Percentiles rank a stretch among this genome's conserved stretches.
These are phyloP conservation scores for Dendrolimus houi DNA, from an alignment of 2,888 invertebrate species.

Conservation along the genomic window DNA sequence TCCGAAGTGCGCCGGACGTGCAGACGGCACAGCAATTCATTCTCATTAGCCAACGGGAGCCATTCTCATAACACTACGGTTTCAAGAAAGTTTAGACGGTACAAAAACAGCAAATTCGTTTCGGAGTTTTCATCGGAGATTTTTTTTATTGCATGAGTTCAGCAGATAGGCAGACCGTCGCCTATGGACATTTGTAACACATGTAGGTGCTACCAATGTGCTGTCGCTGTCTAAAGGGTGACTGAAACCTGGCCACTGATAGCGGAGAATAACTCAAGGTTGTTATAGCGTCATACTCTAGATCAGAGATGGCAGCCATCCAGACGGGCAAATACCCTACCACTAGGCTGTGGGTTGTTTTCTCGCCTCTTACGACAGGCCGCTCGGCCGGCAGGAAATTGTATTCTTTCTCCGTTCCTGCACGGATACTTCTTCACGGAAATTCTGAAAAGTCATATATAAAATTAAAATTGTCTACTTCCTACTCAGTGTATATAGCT, in stretches of 20 bases:
- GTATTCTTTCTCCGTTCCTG: neutral
- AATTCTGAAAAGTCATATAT: no score
- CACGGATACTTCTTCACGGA: neutral
- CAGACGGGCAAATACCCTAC: neutral
- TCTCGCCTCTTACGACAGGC: neutral
- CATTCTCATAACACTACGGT: constrained; percentile 53
- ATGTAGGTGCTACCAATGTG: neutral
- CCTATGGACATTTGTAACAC: neutral
- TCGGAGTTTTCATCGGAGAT: no score
- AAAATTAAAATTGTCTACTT: no score
- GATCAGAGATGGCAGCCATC: neutral
- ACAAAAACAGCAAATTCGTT: neutral
- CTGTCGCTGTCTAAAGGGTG: neutral
- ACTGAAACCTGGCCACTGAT: neutral
- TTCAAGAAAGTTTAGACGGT: constrained; percentile 24
- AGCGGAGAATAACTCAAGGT: neutral
- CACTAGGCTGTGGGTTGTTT: neutral
- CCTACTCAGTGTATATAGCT: no score
- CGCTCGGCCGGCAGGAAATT: neutral
- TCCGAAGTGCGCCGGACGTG: constrained; percentile 42
- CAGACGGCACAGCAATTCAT: constrained; percentile 55
- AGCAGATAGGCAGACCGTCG: neutral
- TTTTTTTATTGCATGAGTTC: neutral
- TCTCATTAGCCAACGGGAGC: constrained; percentile 57
- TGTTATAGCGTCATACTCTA: no score